phyloP scores from a whole-genome alignment of 2,113 vertebrate species.

The Sturnus vulgaris region DNA sequence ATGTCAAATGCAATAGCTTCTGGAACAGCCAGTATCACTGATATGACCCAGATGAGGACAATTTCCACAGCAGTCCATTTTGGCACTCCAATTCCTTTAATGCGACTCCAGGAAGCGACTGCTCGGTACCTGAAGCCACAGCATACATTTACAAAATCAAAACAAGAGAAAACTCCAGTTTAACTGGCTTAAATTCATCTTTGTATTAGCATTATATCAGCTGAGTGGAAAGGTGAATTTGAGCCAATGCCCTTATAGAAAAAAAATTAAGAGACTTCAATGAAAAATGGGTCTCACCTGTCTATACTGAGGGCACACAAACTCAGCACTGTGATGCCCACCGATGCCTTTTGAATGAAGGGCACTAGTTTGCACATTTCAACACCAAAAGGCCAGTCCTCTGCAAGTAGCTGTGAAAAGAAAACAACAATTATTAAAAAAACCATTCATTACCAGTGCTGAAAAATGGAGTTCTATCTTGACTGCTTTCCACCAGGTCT shows the following conservation, averaged over 20 bases:
- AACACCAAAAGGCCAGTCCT: constrained; percentile 89
- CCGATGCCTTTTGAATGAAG: constrained; percentile 91
- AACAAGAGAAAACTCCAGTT: background rate
- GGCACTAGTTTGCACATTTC: constrained; percentile 91
- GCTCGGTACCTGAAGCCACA: constrained; percentile 82
- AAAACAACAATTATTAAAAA: background rate
- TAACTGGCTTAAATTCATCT: background rate
- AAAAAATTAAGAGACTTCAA: background rate
- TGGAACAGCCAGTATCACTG: constrained; percentile 84
- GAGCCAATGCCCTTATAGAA: background rate
- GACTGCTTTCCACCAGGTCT: background rate
- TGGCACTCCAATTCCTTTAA: constrained; percentile 85
- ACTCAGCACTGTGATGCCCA: constrained; percentile 91
- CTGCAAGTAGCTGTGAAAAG: constrained; percentile 82
- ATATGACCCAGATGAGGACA: constrained; percentile 87
- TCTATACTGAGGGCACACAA: constrained; percentile 91
- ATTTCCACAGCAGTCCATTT: constrained; percentile 88
- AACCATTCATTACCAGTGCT: background rate
- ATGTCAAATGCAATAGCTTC: constrained; percentile 90
- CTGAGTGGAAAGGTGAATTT: background rate
- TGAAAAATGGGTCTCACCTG: constrained; percentile 74
- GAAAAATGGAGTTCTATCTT: background rate
- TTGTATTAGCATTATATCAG: background rate
- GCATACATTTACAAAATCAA: background rate
- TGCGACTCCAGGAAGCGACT: constrained; percentile 86